A percentile compares a stretch with the other conserved stretches of the same genome.
phyloP scores from a whole-genome alignment of 2,888 invertebrate genomes.

The Frankliniella fusca region DNA sequence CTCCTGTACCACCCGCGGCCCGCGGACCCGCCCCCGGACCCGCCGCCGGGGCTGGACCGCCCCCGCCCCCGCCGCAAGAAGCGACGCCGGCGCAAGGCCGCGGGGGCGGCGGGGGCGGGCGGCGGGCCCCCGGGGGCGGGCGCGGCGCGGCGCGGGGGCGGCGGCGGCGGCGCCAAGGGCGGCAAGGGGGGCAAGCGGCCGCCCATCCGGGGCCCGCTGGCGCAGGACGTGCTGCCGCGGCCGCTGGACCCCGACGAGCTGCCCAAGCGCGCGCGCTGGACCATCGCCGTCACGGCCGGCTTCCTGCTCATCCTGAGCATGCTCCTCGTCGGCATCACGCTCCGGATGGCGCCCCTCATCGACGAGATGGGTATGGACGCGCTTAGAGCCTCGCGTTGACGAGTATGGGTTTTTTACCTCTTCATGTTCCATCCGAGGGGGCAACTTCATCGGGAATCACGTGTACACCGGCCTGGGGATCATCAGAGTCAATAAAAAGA shows the following conservation, averaged over 20 bases:
- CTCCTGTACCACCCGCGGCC: neutral
- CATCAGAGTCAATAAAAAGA: too few relatives aligned
- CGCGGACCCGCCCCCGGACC: neutral
- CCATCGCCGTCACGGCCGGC: conserved; percentile 86
- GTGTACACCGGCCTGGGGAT: too few relatives aligned
- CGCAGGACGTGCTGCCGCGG: neutral
- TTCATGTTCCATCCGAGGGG: too few relatives aligned
- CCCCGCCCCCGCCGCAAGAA: conserved; percentile 2
- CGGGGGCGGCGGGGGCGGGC: neutral
- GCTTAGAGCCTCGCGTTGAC: too few relatives aligned
- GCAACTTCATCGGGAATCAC: too few relatives aligned
- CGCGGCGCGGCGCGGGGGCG: neutral
- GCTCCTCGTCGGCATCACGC: conserved; percentile 82
- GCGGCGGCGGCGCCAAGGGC: neutral
- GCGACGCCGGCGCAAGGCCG: neutral
- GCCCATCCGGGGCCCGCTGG: neutral
- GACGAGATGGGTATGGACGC: conserved; percentile 88
- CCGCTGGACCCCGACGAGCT: conserved; percentile 69
- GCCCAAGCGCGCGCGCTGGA: conserved; percentile 79
- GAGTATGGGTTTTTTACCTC: too few relatives aligned
- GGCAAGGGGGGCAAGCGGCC: neutral
- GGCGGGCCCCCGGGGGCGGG: neutral
- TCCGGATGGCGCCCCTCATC: conserved; percentile 90
- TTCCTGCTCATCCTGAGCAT: conserved; percentile 83
- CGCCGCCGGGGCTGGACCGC: neutral